phyloP scores from a whole-genome alignment of 37 sponge, comb jelly and placozoan genomes.

The Oopsacas minuta region DNA sequence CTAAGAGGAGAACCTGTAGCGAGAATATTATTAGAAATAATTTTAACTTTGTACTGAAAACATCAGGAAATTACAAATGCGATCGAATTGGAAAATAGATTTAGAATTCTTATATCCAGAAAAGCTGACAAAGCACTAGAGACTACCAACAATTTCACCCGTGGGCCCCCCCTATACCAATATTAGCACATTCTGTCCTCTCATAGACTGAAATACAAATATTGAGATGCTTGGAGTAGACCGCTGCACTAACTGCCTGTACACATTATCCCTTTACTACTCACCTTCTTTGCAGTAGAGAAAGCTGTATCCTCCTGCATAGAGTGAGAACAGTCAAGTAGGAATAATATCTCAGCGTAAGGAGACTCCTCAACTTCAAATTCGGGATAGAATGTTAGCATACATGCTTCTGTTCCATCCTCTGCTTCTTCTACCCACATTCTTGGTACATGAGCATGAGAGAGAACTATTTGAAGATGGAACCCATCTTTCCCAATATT shows the following conservation, averaged over 20 bases:
- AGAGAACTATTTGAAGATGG: conserved; percentile 60
- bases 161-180: too few species aligned
- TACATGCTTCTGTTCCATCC: conserved; percentile 70
- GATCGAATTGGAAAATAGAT: too few species aligned
- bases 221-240: too few species aligned
- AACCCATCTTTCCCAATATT: conserved; percentile 57
- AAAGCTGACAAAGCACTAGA: too few species aligned
- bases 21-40: neutral
- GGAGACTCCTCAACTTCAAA: conserved; percentile 55
- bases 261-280: too few species aligned
- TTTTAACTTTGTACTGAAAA: too few species aligned
- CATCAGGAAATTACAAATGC: too few species aligned
- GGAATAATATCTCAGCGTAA: conserved; percentile 55
- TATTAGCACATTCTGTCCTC: too few species aligned
- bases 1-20: conserved; percentile 47
- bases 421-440: conserved; percentile 96
- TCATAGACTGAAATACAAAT: too few species aligned
- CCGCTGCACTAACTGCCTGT: too few species aligned
- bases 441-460: conserved; percentile 90
- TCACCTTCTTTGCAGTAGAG: conserved; percentile 30
- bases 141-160: too few species aligned
- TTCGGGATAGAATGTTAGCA: conserved; percentile 99
- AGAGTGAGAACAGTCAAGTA: conserved; percentile 80
- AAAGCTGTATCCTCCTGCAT: conserved; percentile 33
- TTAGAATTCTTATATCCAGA: too few species aligned